Evolutionary conservation across 2,888 invertebrate genomes (phyloP), one percentile per base, ranked within the genome.

Genomic region (Drosophila infuscata): DNA sequence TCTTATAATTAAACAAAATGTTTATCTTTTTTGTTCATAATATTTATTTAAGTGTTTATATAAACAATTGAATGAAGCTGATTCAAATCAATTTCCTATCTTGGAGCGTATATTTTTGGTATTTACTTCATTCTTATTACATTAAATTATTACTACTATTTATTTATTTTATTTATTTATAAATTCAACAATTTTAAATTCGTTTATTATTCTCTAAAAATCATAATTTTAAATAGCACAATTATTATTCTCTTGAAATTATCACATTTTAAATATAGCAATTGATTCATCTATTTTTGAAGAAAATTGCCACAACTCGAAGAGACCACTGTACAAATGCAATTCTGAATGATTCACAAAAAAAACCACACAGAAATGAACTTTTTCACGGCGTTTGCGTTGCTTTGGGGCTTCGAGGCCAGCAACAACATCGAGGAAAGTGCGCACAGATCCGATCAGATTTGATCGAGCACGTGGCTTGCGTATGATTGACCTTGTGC

Each of bases 391-490:
- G 4, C 25, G 58, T 49, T 5, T 20, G 32, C 43, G n/a, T 46
- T 46, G 25, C 15, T 25, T 15, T 12, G 46, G 12, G 6, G 38
- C 25, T 30, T 32, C 69, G 51, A 73, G 69, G 53, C 25, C 56
- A 30, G 11, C 43, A 43, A 0, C 43, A 43, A 5, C 20, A 43
- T 11, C 43, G 43, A 11, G 11, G 29, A 62, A 56, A 67, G 51
- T 63, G 38, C 60, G 52, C 78, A 61, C 63, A 58, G 61, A 51
- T 73, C 33, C 61, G 33, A 64, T 38, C 32, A n/a, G 32, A 69
- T 57, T 38, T 33, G 17, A 62, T 59, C 67, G 72, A 51, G 48
- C 85, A 84, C 85, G 79, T 72, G 81, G 80, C 74, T 53, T 67
- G 54, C 46, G 59, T 17, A 25, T 25, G 15, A 20, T 29, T 65